Base-by-base conservation (phyloP, 92 coral and sea anemone genomes). In the Heliopora coerulea region DNA sequence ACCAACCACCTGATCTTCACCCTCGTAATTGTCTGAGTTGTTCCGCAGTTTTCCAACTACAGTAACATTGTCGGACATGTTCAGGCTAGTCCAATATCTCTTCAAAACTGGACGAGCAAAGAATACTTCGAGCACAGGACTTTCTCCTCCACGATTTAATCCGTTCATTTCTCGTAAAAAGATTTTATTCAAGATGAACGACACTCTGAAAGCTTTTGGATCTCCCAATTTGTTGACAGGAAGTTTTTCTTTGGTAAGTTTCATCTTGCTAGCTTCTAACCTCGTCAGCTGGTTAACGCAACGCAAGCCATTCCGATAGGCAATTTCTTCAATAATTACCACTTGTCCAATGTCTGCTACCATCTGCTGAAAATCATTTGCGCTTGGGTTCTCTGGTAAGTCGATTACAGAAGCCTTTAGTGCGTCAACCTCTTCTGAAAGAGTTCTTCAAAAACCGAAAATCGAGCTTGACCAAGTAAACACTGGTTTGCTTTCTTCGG, bases 401-500 rank as follows among this genome's bases (percentile, higher is more conserved):
- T 85, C 89, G 62, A 85, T 74, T 0, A 64, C 24, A 8, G 57
- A 64, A 3, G 79, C 75, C 39, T 75, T 67, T 44, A 80, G 24
- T 28, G 65, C 69, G 26, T n/a, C 49, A 42, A 60, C 70, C 50
- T 85, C 89, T 18, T 69, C 80, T 21, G 76, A 49, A 21, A 86
- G 83, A 0, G 89, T 85, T 70, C 89, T 70, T 28, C 76, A 67
- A 3, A 85, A 60, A 2, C 89, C 89, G 83, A 85, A 85, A 29
- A 82, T 65, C 2, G 80, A 65, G 13, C 83, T 29, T 13, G 64
- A 66, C 83, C 83, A 85, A 0, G 89, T 86, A 14, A 85, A 32
- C 12, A 34, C 48, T 14, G 17, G 41, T 49, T 3, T 33, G 21
- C 21, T 0, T 17, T 8, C 11, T 1, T 3, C 10, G 9, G 8